These are phyloP conservation scores for Muscina levida DNA, from an alignment of 2,888 invertebrate genomes.

Conservation along the genomic window DNA sequence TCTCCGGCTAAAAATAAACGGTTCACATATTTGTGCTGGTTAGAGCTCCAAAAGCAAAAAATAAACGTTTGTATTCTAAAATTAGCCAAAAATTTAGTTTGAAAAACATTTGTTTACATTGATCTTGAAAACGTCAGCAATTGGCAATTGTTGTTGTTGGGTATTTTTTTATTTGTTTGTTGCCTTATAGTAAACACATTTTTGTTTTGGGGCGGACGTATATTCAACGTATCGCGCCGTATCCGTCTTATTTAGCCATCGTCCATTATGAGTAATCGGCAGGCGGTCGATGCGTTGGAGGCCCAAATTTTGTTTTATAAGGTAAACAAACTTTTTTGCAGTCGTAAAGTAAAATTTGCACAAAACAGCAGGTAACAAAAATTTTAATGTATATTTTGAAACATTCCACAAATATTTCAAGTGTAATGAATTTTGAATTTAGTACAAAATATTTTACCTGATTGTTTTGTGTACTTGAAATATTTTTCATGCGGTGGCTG, in stretches of 20 bases:
- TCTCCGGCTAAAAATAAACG: slow-evolving; percentile 30
- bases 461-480: slow-evolving; percentile 60
- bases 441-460: slow-evolving; percentile 1
- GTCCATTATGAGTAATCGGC: no score
- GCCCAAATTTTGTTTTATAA: no score
- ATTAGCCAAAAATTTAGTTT: slow-evolving; percentile 26
- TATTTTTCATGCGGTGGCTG: no score
- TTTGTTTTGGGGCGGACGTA: no score
- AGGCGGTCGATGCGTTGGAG: no score
- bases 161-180: no score
- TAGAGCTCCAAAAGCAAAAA: slow-evolving; percentile 13
- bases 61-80: slow-evolving; percentile 34
- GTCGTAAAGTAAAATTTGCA: slow-evolving; percentile 8
- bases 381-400: slow-evolving; percentile 17
- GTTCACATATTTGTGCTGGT: slow-evolving; percentile 2
- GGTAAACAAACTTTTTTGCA: slow-evolving; percentile 29
- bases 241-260: no score
- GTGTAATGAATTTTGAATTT: slow-evolving; percentile 47
- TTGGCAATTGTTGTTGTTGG: no score
- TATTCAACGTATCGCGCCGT: no score
- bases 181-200: no score
- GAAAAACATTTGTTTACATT: slow-evolving; percentile 55
- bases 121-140: slow-evolving; percentile 23
- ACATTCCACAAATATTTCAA: slow-evolving; percentile 56
- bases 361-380: neutral